These are phyloP conservation scores for Palythoa grandis DNA, from an alignment of 92 coral and sea anemone genomes.

Conservation along the genomic window DNA sequence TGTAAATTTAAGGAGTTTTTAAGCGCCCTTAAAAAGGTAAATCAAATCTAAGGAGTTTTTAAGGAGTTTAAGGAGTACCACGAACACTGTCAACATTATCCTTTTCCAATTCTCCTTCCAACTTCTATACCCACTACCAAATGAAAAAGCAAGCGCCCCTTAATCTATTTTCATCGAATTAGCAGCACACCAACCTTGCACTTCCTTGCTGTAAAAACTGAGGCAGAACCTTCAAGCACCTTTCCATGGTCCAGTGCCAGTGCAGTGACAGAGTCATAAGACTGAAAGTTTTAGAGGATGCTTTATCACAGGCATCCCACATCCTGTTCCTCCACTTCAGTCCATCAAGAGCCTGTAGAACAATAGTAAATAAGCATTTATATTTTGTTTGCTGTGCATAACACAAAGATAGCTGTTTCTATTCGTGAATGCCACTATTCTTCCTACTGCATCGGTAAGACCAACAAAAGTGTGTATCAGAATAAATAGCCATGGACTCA, in stretches of 20 bases:
- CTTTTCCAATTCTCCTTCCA: neutral
- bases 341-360: slow-evolving; percentile 63
- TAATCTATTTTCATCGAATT: too few relatives aligned
- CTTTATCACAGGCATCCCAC: slow-evolving; percentile 57
- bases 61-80: too few relatives aligned
- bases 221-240: slow-evolving; percentile 55
- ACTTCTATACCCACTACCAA: neutral
- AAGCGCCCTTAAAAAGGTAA: too few relatives aligned
- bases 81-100: too few relatives aligned
- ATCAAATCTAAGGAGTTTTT: too few relatives aligned
- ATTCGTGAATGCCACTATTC: neutral
- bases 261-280: slow-evolving; percentile 69
- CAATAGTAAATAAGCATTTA: neutral
- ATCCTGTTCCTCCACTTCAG: slow-evolving; percentile 75
- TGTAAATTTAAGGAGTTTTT: too few relatives aligned
- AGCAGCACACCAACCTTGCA: slow-evolving; percentile 39
- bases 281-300: slow-evolving; percentile 38
- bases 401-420: too few relatives aligned
- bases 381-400: too few relatives aligned
- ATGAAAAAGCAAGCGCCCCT: too few relatives aligned
- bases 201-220: slow-evolving; percentile 37
- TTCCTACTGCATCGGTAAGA: neutral
- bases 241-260: slow-evolving; percentile 81
- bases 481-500: neutral
- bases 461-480: neutral